Conservation (phyloP, 2,113 vertebrate species). For the Pterocles gutturalis region DNA sequence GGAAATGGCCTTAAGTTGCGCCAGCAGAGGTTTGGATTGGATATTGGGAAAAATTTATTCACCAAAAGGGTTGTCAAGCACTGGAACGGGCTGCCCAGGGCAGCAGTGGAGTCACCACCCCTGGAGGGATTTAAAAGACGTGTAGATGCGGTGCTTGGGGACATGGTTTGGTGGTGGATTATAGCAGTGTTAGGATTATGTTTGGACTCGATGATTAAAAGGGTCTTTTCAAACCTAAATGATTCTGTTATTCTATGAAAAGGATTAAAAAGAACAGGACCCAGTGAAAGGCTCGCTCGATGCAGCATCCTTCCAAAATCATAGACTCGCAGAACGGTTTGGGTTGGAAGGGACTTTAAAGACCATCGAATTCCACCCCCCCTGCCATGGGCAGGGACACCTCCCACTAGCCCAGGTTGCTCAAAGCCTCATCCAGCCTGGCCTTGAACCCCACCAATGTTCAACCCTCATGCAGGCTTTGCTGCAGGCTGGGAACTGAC, state of each 20-base stretch:
- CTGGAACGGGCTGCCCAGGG: background rate
- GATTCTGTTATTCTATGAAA: rapidly evolving
- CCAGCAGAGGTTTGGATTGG: background rate
- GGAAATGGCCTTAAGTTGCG: rapidly evolving
- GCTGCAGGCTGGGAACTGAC: background rate
- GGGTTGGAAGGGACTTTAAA: no score
- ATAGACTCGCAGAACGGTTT: no score
- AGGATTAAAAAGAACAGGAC: background rate
- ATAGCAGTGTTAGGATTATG: rapidly evolving
- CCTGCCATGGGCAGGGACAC: no score
- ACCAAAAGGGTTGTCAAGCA: rapidly evolving
- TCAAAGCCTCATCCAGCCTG: no score
- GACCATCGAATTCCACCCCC: no score
- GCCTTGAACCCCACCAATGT: no score
- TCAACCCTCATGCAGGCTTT: rapidly evolving
- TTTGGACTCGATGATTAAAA: rapidly evolving
- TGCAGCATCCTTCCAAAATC: background rate
- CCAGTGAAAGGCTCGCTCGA: rapidly evolving
- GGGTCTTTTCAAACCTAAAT: background rate
- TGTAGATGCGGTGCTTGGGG: background rate
- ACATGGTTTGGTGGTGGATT: no score
- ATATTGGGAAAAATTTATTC: background rate
- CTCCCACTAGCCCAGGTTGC: no score
- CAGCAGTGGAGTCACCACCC: background rate
- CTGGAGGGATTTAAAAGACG: background rate